Conservation (phyloP, 2,113 vertebrate species). For the Stictonetta naevosa region DNA sequence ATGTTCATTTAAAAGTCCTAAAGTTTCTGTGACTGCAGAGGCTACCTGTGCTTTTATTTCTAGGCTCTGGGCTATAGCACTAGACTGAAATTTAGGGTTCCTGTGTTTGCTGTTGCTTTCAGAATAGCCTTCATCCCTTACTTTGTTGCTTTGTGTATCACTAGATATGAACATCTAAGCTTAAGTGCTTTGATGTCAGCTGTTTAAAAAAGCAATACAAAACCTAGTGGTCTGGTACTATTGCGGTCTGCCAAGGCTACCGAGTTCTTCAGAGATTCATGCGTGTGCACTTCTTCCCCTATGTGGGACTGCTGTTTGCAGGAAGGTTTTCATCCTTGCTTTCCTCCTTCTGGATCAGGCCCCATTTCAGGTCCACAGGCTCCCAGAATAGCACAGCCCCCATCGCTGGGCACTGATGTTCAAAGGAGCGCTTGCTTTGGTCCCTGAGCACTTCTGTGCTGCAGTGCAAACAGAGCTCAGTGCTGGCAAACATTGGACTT, state of each 20-base stretch:
- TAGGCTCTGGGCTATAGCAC: neutral
- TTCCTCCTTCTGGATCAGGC: neutral
- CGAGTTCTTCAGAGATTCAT: neutral
- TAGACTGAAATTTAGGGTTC: neutral
- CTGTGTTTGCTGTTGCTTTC: neutral
- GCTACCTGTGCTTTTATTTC: neutral
- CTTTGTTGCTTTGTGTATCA: neutral
- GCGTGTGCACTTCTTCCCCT: fast-evolving
- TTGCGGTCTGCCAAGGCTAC: neutral
- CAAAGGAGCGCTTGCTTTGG: neutral
- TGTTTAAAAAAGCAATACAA: neutral
- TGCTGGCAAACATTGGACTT: neutral
- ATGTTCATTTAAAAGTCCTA: neutral
- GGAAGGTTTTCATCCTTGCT: neutral
- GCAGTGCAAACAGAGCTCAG: neutral
- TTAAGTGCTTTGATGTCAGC: neutral
- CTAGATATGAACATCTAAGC: neutral
- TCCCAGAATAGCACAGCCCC: neutral
- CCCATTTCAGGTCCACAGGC: neutral
- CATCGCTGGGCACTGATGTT: neutral
- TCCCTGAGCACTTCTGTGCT: neutral
- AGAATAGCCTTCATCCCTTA: neutral
- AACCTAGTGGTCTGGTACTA: fast-evolving
- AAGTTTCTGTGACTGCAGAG: neutral
- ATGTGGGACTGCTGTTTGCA: neutral